Evolutionary conservation across 2,797 vertebrate genomes (phyloP).

Genomic region (Crenuchus spilurus): DNA sequence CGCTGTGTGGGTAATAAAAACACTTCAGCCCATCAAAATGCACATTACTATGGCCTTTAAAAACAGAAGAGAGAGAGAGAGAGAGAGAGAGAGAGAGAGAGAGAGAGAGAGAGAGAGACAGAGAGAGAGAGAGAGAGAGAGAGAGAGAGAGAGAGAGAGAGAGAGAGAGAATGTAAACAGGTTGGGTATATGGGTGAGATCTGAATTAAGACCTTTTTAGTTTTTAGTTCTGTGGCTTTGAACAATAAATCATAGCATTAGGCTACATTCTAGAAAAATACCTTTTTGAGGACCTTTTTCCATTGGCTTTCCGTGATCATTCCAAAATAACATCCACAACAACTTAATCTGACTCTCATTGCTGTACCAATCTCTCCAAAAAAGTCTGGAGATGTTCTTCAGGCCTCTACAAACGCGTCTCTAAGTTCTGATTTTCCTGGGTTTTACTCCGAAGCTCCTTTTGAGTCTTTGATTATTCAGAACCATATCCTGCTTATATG

Average conservation of each 20-base stretch:
- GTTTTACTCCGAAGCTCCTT: no score
- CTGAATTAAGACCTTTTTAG: conserved; percentile 79
- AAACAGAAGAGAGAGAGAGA: conserved; percentile 28
- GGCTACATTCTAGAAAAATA: conserved; percentile 71
- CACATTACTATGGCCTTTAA: conserved; percentile 72
- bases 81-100: conserved; percentile 60
- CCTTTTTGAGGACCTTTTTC: conserved; percentile 64
- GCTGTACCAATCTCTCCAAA: conserved; percentile 66
- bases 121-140: conserved; percentile 49
- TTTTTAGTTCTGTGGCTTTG: conserved; percentile 77
- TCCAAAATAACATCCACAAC: conserved; percentile 53
- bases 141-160: conserved; percentile 43
- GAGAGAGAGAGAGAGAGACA: conserved; percentile 58
- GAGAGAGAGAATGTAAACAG: conserved; percentile 74
- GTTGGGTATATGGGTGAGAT: conserved; percentile 63
- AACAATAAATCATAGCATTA: conserved; percentile 71
- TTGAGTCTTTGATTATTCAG: no score
- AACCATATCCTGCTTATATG: no score
- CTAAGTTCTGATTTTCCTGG: conserved; percentile 12
- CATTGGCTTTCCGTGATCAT: conserved; percentile 54
- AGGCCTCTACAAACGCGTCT: conserved; percentile 63
- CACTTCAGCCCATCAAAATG: conserved; percentile 67
- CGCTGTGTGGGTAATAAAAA: conserved; percentile 68
- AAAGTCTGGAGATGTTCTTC: conserved; percentile 68
- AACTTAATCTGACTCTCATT: conserved; percentile 60